phyloP scores from a whole-genome alignment of 2,113 vertebrate genomes.

The Sebastes fasciatus region DNA sequence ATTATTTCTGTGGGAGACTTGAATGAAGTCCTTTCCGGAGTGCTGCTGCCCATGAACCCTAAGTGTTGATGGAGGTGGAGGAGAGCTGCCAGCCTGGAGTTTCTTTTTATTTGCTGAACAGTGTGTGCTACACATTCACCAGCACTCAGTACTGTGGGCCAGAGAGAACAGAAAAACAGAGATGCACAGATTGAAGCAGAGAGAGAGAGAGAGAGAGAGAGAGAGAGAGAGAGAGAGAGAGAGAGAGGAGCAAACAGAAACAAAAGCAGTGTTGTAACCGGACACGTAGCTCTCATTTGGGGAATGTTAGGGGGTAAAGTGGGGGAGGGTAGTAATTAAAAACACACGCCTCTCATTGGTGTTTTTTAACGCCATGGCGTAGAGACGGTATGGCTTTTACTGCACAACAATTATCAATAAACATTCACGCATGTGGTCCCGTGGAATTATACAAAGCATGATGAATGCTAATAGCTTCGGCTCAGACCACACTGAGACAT shows the following conservation, averaged over 20 bases:
- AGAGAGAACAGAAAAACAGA: slow-evolving; percentile 19
- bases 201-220: background rate
- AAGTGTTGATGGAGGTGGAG: slow-evolving; percentile 42
- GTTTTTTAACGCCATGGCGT: slow-evolving; percentile 28
- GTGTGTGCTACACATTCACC: slow-evolving; percentile 28
- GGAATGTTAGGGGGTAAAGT: slow-evolving; percentile 62
- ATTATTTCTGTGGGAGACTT: slow-evolving; percentile 27
- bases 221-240: slow-evolving; percentile 2
- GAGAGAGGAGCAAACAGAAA: slow-evolving; percentile 47
- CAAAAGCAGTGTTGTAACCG: slow-evolving; percentile 73
- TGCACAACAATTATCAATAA: slow-evolving; percentile 54
- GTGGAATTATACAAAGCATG: slow-evolving; percentile 34
- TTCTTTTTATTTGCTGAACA: slow-evolving; percentile 52
- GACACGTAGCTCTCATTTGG: slow-evolving; percentile 70
- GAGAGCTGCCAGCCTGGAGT: slow-evolving; percentile 31
- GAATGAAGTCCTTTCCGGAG: slow-evolving; percentile 40
- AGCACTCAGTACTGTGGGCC: slow-evolving; percentile 18
- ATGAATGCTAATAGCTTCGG: slow-evolving; percentile 47
- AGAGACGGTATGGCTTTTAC: slow-evolving; percentile 55
- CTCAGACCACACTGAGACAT: slow-evolving; percentile 37
- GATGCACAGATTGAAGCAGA: slow-evolving; percentile 37
- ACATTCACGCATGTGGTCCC: slow-evolving; percentile 29
- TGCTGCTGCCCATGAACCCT: slow-evolving; percentile 17
- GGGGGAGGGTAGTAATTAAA: slow-evolving; percentile 76
- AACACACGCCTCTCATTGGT: slow-evolving; percentile 67